Conservation (phyloP, 2,113 vertebrate species). For the Rhipidura dahli region DNA sequence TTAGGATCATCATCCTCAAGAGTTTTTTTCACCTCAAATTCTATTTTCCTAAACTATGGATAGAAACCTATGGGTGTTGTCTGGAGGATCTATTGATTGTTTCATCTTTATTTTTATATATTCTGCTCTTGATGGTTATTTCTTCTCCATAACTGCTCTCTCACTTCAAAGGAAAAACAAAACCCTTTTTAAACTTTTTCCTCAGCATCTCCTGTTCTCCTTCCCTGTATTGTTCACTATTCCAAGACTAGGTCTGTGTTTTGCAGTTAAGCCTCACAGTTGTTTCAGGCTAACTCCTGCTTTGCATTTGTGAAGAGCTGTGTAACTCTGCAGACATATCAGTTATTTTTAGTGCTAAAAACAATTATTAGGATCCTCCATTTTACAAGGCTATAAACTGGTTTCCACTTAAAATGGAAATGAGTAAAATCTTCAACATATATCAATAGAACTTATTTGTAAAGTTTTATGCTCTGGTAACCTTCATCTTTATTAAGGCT, state of each 20-base stretch:
- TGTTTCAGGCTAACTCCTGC: background rate
- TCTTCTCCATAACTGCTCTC: background rate
- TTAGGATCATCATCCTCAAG: background rate
- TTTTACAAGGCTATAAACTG: conserved; percentile 43
- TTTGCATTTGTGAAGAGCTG: background rate
- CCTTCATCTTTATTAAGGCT: conserved; percentile 36
- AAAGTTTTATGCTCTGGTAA: conserved; percentile 39
- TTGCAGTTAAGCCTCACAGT: background rate
- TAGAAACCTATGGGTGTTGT: background rate
- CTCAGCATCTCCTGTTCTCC: background rate
- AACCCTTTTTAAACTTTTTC: background rate
- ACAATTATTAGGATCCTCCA: conserved; percentile 12
- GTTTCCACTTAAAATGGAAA: conserved; percentile 61
- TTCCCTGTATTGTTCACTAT: background rate
- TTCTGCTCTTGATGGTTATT: background rate
- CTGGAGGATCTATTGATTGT: background rate
- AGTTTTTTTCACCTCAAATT: background rate
- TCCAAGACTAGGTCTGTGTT: background rate
- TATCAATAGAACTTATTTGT: conserved; percentile 38
- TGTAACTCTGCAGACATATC: background rate
- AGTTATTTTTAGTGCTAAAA: conserved; percentile 27
- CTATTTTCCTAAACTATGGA: background rate
- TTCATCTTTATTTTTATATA: background rate
- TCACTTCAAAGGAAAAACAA: background rate
- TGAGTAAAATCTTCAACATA: conserved; percentile 20